These are phyloP conservation scores for Epinephelus malabaricus DNA, from an alignment of 2,797 vertebrate genomes.

Conservation along the genomic window DNA sequence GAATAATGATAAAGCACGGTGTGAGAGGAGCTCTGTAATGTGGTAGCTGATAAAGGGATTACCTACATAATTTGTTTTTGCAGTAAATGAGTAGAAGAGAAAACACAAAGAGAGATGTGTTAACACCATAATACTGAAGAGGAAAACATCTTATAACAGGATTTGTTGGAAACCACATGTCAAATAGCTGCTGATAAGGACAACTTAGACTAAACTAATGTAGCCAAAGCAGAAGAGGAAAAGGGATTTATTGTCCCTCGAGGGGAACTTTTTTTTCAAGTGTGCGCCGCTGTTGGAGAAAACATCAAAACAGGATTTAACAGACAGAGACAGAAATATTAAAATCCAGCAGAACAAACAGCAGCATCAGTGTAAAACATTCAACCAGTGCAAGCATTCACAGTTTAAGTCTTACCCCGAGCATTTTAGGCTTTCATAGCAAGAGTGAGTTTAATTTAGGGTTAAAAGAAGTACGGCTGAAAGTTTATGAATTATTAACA, in stretches of 20 bases:
- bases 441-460: background rate
- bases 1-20: background rate
- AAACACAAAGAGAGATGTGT: constrained; percentile 8
- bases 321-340: constrained; percentile 8
- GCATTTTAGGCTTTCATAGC: background rate
- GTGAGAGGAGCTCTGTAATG: background rate
- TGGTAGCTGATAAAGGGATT: constrained; percentile 12
- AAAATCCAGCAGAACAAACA: constrained; percentile 1
- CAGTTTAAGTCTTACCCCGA: background rate
- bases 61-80: background rate
- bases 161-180: constrained; percentile 8
- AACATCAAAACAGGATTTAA: constrained; percentile 28
- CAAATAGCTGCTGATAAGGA: constrained; percentile 18
- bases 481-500: background rate
- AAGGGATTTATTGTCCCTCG: constrained; percentile 1
- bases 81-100: background rate
- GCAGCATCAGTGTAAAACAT: constrained; percentile 3
- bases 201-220: background rate
- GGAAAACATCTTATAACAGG: background rate
- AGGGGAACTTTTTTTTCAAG: constrained; percentile 11
- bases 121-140: background rate
- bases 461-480: background rate
- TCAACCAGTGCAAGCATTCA: background rate
- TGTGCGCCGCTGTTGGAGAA: background rate
- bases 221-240: background rate